A percentile compares a stretch with the other conserved stretches of the same genome.
Evolutionary conservation across 2,113 vertebrate genomes (phyloP).

Genomic region (Cinclus mexicanus): DNA sequence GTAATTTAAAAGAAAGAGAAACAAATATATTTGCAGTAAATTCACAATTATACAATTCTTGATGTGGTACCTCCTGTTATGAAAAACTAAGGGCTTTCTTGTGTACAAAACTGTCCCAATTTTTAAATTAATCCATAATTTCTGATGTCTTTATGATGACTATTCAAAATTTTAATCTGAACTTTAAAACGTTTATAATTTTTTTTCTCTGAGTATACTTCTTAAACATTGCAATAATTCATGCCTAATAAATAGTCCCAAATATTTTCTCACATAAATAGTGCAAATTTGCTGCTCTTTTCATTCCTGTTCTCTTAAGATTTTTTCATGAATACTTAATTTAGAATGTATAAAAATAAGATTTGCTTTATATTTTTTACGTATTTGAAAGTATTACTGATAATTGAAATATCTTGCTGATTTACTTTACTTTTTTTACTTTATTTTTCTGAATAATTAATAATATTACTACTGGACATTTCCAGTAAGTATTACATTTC

Average conservation of each 20-base stretch:
- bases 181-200: background rate
- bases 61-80: background rate
- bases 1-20: background rate
- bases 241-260: background rate
- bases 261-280: background rate
- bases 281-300: background rate
- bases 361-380: background rate
- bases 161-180: background rate
- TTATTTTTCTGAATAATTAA: background rate
- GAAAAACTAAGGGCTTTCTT: background rate
- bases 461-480: background rate
- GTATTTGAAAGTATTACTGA: background rate
- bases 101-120: background rate
- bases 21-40: background rate
- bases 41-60: background rate
- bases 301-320: background rate
- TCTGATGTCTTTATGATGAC: background rate
- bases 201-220: background rate
- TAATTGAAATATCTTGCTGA: background rate
- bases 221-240: background rate
- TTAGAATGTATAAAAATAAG: background rate
- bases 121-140: background rate
- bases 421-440: background rate
- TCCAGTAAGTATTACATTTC: background rate
- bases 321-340: background rate